These are phyloP conservation scores for Trichonephila clavipes DNA, from an alignment of 1,140 invertebrate species.

Conservation along the genomic window DNA sequence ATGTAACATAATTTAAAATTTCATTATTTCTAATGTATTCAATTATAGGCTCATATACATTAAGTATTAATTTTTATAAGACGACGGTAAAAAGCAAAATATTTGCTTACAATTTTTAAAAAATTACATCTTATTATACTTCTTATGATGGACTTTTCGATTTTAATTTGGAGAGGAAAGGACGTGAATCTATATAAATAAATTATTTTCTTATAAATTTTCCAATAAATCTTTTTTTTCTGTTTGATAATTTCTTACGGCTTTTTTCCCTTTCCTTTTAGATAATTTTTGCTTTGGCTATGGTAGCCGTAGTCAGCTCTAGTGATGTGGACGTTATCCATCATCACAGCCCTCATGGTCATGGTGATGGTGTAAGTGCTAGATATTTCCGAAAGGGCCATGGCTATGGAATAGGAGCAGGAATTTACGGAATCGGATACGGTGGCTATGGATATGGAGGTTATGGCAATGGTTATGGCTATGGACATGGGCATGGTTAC, in stretches of 20 bases:
- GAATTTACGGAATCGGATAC: conserved; percentile 53
- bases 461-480: not conserved
- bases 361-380: conserved; percentile 44
- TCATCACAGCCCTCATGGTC: conserved; percentile 4
- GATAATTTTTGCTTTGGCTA: not conserved
- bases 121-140: too few relatives aligned
- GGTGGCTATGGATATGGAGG: conserved; percentile 36
- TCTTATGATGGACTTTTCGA: too few relatives aligned
- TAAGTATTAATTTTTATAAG: too few relatives aligned
- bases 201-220: too few relatives aligned
- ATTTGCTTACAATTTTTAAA: too few relatives aligned
- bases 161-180: too few relatives aligned
- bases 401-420: conserved; percentile 30
- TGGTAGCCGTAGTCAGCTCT: not conserved
- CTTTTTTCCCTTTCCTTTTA: not conserved
- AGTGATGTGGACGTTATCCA: conserved; percentile 5
- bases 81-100: too few relatives aligned
- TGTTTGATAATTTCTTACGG: not conserved
- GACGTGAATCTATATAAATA: too few relatives aligned
- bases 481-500: not conserved
- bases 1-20: too few relatives aligned
- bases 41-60: too few relatives aligned
- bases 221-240: too few relatives aligned
- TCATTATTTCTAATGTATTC: too few relatives aligned
- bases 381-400: conserved; percentile 50